Conservation (phyloP, 2,113 vertebrate species). For the Eulemur macaco region DNA sequence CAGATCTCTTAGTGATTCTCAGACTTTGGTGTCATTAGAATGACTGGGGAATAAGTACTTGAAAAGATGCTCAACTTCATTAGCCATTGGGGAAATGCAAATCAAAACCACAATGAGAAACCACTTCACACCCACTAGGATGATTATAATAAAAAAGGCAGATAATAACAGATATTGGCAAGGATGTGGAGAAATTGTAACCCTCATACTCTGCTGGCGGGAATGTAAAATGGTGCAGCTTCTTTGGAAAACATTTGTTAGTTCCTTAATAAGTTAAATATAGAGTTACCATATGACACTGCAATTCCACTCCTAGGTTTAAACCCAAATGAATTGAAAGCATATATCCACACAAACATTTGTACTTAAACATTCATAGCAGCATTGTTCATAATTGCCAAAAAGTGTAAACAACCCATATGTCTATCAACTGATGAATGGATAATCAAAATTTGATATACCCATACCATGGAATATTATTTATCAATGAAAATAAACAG, state of each 20-base stretch:
- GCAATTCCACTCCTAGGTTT: not conserved
- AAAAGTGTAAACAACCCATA: not conserved
- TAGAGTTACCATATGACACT: not conserved
- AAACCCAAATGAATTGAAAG: not conserved
- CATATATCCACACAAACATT: not conserved
- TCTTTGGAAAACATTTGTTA: slow-evolving; percentile 1
- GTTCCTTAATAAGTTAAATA: not conserved
- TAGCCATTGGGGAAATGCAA: not conserved
- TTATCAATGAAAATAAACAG: not conserved
- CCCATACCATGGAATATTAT: not conserved
- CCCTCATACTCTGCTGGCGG: not conserved
- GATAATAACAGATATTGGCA: not conserved
- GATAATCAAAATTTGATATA: not conserved
- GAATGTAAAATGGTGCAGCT: not conserved
- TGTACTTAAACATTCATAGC: not conserved
- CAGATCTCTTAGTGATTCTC: slow-evolving; percentile 5
- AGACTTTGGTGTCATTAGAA: slow-evolving; percentile 13
- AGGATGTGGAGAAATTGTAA: slow-evolving; percentile 9
- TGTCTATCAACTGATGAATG: not conserved
- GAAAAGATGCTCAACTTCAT: not conserved
- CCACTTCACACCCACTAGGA: not conserved
- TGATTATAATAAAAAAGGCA: not conserved
- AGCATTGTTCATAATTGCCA: not conserved
- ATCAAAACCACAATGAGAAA: not conserved
- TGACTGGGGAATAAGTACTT: slow-evolving; percentile 14